phyloP scores from a whole-genome alignment of 2,888 invertebrate species.

The Hemithea aestivaria region DNA sequence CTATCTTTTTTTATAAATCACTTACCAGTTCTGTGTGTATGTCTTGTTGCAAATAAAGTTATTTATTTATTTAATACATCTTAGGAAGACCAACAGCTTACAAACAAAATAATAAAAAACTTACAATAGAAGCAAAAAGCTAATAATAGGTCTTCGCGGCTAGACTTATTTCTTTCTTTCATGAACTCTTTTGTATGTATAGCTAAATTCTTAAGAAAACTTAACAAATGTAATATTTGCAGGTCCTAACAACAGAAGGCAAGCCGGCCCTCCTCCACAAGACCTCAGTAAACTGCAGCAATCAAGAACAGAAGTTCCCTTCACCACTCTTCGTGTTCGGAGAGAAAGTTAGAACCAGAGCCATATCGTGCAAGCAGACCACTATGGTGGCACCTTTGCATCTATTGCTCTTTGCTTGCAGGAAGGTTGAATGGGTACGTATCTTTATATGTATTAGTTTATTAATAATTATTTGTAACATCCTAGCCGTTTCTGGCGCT shows the following conservation, averaged over 20 bases:
- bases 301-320: constrained; percentile 89
- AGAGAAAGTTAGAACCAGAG: constrained; percentile 97
- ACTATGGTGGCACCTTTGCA: constrained; percentile 96
- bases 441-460: not conserved
- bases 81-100: no score
- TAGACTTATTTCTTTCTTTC: no score
- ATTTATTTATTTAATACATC: no score
- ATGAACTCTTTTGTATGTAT: no score
- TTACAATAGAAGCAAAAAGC: no score
- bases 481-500: no score
- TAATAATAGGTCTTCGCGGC: no score
- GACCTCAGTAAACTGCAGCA: constrained; percentile 96
- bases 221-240: constrained; percentile 10
- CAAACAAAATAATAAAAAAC: no score
- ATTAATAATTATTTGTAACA: not conserved
- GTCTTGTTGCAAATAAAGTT: no score
- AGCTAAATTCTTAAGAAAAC: no score
- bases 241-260: constrained; percentile 96
- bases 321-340: constrained; percentile 99
- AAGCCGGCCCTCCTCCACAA: constrained; percentile 97
- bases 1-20: no score
- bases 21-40: no score
- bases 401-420: constrained; percentile 93
- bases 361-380: constrained; percentile 97
- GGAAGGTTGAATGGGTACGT: constrained; percentile 87